These are phyloP conservation scores for Dendropsophus ebraccatus DNA, from an alignment of 2,113 vertebrate species.

Conservation along the genomic window DNA sequence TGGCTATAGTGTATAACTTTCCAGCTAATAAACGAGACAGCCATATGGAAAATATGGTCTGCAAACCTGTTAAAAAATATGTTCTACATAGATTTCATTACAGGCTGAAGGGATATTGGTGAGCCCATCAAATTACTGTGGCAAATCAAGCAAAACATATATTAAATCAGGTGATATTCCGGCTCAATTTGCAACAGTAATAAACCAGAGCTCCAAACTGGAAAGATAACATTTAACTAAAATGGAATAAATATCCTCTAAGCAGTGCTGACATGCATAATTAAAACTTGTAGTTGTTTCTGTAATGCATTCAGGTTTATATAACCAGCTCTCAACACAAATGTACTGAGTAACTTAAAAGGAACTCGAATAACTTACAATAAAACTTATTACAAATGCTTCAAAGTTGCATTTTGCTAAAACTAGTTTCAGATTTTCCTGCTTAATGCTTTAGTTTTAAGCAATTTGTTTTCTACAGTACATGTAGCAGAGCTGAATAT, in stretches of 20 bases:
- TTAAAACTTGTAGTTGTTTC: slow-evolving; percentile 6
- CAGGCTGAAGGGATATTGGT: not conserved
- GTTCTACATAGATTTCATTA: not conserved
- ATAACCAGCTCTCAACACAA: not conserved
- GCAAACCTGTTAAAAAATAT: not conserved
- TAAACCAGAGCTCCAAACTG: slow-evolving; percentile 26
- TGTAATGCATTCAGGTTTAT: not conserved
- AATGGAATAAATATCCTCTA: slow-evolving; percentile 23
- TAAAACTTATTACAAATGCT: not conserved
- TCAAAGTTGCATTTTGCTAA: not conserved
- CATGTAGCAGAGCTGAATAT: no score
- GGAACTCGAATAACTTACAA: not conserved
- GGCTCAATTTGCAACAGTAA: slow-evolving; percentile 6
- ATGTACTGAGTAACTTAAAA: not conserved
- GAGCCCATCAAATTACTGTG: slow-evolving; percentile 8
- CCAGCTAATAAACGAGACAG: not conserved
- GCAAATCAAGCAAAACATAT: slow-evolving; percentile 20
- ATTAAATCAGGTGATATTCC: slow-evolving; percentile 22
- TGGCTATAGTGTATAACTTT: not conserved
- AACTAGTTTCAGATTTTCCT: not conserved
- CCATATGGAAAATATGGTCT: not conserved
- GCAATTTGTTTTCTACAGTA: not conserved
- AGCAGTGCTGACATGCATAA: not conserved
- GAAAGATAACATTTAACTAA: slow-evolving; percentile 8
- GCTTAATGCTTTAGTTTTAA: not conserved